A percentile compares a stretch with the other conserved stretches of the same genome.
Evolutionary conservation across 2,113 vertebrate species (phyloP).

Genomic region (Mormoops blainvillei): DNA sequence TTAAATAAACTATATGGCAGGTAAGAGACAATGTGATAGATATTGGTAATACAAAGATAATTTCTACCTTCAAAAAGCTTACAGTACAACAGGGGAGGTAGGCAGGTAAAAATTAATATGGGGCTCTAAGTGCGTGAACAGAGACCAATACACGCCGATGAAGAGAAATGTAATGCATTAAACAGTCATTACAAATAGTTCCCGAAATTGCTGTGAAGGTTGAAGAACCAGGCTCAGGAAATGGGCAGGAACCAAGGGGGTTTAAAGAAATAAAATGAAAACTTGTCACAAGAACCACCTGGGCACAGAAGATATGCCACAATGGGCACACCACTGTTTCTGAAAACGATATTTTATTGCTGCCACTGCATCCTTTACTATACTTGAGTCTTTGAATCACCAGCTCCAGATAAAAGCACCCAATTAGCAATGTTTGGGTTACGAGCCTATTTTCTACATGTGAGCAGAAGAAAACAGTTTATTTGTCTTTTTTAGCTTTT

Average conservation of each 20-base stretch:
- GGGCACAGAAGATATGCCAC: not conserved
- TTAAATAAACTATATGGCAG: not conserved
- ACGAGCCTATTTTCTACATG: not conserved
- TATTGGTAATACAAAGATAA: not conserved
- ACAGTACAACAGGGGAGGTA: not conserved
- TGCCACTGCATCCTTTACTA: not conserved
- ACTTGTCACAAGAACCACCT: not conserved
- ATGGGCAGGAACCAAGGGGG: not conserved
- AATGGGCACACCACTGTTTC: not conserved
- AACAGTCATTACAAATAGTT: not conserved
- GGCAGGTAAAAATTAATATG: not conserved
- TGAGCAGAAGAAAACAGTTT: not conserved
- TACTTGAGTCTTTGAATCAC: not conserved
- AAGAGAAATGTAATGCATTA: not conserved
- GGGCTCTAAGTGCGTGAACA: not conserved
- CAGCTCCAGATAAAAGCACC: not conserved
- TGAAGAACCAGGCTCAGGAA: not conserved
- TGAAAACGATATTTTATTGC: not conserved
- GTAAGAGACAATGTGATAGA: not conserved
- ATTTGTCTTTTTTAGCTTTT: constrained; percentile 23
- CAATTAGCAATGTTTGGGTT: not conserved
- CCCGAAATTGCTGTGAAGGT: not conserved
- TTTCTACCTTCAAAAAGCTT: not conserved
- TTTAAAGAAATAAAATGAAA: constrained; percentile 29
- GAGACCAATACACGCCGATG: not conserved